Base-by-base conservation (phyloP, 2,888 invertebrate species). In the Cephus nigrinus region DNA sequence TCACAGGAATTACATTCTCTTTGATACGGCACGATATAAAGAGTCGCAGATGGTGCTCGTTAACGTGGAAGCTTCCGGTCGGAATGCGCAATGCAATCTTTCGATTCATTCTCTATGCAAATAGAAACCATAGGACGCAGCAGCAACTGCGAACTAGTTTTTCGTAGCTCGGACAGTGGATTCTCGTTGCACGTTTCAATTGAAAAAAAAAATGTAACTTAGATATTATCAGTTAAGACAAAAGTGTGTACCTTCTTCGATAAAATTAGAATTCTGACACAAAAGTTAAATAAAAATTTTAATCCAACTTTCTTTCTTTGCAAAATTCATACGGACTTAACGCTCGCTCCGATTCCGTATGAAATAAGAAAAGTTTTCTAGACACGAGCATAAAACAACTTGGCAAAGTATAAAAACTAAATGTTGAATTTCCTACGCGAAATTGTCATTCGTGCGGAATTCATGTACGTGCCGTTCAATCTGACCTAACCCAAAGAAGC, bases 91-190 rank as follows among this genome's bases (percentile, higher is more conserved):
- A 69, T 76, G 32, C 76, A 84, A 83, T 81, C 81, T 86, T 84
- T 84, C 85, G 83, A 83, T 86, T 87, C 86, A 86, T 88, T 84
- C 82, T 77, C 80, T 83, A 88, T 88, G 87, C 87, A 88, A 88
- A 88, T 88, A 83, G 82, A 80, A 81, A 76, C 32, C 71, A 2
- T 31, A 31, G 71, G 15, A 71, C 71, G 30, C 5, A 33, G 71
- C 1, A 23, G 4, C 0, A 31, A 1, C 71, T 71, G 9, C 31
- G 71, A 3, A 33, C 71, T 23, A 23, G 5, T 55, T 55, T 55
- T 55, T 23, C 55, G 23, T 55, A 55, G 23, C 23, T 55, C 55
- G 55, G 23, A 55, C 23, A 55, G 9, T 23, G 23, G 9, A 23
- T 9, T 55, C 9, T 55, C 23, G 55, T 23, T 55, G 55, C 9